Evolutionary conservation across 2,113 vertebrate genomes (phyloP), one percentile per base, ranked within the genome.

Genomic region (Aldabrachelys gigantea): DNA sequence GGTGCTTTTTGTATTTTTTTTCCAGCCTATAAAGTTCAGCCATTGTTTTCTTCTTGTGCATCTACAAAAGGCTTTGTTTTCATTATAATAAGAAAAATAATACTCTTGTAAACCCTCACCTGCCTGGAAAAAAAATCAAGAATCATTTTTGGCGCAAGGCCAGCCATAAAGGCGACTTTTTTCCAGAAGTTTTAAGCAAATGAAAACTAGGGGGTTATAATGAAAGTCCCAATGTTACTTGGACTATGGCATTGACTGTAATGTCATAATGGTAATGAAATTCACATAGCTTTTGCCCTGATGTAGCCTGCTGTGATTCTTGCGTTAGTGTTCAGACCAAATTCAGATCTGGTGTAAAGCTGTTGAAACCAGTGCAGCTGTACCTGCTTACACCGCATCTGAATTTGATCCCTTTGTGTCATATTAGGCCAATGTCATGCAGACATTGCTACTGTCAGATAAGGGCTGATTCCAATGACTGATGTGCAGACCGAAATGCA

Each of bases 11-110:
- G 38, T 89, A 0, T 90, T 85, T 94, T 14, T 82, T 85, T 80
- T 97, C 96, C 96, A 96, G 93, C 87, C 82, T 10, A 86, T 96
- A 96, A 96, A 95, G 79, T 92, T 94, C 90, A 96, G 94, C 78
- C 1, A 0, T 79, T 91, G 92, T 57, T 96, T 76, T 8, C 84
- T 92, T 38, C 87, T 69, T 52, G 25, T 53, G 65, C 85, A 81
- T 84, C 85, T 81, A 85, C 5, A 87, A 88, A 50, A 54, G 88
- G 87, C 84, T 97, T 3, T 0, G 38, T 87, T 96, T 96, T 8
- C 0, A 65, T 92, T 82, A 19, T 47, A 95, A 96, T 69, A n/a
- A 65, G 31, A 65, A 41, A 76, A 24, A 6, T 6, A 25, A 76
- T 41, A 44, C 24, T 76, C n/a, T 41, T 38, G 21, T 76, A 44